Evolutionary conservation across 2,888 invertebrate genomes (phyloP), one percentile per base, ranked within the genome.

Genomic region (Drosophila flavopinicola): DNA sequence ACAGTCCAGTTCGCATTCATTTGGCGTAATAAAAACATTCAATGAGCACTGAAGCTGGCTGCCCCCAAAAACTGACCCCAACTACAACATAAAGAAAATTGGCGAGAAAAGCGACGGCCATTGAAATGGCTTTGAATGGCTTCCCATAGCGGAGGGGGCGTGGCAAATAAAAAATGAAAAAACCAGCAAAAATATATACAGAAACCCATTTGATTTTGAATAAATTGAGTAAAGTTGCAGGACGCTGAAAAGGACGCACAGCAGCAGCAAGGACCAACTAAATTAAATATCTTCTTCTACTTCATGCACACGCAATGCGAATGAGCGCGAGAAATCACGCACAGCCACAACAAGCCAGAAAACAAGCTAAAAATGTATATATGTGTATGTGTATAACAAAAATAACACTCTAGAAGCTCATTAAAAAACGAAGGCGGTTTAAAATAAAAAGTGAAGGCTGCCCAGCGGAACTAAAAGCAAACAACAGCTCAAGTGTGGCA

Each of bases 151-250:
- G 37, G 35, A 3, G 30, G 35, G 61, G 51, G 59, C 54, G 59
- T 67, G 64, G 73, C 57, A 58, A 41, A 63, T 42, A 56, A 45
- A 45, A 61, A 69, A 29, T 44, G 76, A 66, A 60, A 53, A 74
- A 76, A 84, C n/a, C n/a, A n/a, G n/a, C n/a, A n/a, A n/a, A n/a
- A n/a, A n/a, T n/a, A n/a, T n/a, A n/a, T n/a, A n/a, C n/a, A 75
- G 75, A 20, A 85, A 73, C 80, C 85, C 87, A 88, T 88, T 88
- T 88, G 84, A 88, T 86, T 86, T 83, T 80, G 73, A 82, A 85
- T 82, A 77, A 86, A 86, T 82, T 85, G 75, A 70, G 71, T 77
- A 82, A 85, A 85, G 85, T 85, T 75, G 78, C 70, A 65, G 68
- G 68, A 56, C 35, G 39, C 37, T 56, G 52, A 30, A 59, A 58